These are phyloP conservation scores for Drosophila austrosaltans DNA, from an alignment of 2,888 invertebrate genomes.

Conservation along the genomic window DNA sequence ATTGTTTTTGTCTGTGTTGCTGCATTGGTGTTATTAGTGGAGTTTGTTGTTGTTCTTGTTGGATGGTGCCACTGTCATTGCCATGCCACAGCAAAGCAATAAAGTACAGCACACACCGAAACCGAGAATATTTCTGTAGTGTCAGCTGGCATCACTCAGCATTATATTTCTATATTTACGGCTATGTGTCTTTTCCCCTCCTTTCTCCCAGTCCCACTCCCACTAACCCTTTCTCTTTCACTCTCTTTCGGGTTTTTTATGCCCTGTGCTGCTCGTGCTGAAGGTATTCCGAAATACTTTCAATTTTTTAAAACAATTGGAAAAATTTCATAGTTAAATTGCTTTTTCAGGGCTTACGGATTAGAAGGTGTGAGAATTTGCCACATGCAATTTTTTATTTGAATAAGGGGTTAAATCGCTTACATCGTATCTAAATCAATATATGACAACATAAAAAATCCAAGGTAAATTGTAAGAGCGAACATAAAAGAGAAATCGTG, in stretches of 20 bases:
- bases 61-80: neutral
- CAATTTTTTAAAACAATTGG: constrained; percentile 5
- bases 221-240: neutral
- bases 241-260: neutral
- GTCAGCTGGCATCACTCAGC: constrained; percentile 73
- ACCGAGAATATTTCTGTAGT: constrained; percentile 49
- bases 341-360: constrained; percentile 7
- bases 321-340: constrained; percentile 18
- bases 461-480: neutral
- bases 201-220: too few relatives aligned
- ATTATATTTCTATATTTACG: constrained; percentile 49
- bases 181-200: constrained; percentile 25
- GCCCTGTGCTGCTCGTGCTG: neutral
- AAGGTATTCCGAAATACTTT: constrained; percentile 6
- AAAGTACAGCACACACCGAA: constrained; percentile 60
- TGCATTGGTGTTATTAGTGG: constrained; percentile 76
- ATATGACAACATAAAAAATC: neutral
- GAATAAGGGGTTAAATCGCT: neutral
- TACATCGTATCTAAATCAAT: neutral
- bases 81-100: constrained; percentile 47
- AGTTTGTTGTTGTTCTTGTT: constrained; percentile 29
- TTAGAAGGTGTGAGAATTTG: constrained; percentile 13
- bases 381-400: constrained; percentile 13
- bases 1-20: constrained; percentile 75
- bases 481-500: neutral